Base-by-base conservation (phyloP, 2,113 vertebrate species). In the Chitala chitala region DNA sequence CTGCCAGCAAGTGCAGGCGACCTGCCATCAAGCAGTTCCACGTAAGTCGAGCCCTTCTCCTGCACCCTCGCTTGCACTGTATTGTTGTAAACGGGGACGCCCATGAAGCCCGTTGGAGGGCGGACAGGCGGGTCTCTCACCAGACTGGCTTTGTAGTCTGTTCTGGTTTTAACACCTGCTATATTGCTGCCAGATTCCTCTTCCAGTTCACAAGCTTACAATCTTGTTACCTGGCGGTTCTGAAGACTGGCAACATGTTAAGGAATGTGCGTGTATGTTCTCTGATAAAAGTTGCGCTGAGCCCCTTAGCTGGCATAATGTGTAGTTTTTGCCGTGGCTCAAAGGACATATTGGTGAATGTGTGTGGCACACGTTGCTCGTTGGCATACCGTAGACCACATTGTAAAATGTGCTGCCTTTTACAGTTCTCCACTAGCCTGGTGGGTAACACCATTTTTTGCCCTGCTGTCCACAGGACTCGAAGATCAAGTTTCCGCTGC, bases 1-100 rank as follows among this genome's bases (percentile, higher is more conserved):
- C 94, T 0, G 95, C 96, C 65, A 96, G 92, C 92, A 98, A 98
- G 80, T 99, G 97, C 82, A 95, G 96, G 73, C 90, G 97, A 75
- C 96, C 95, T 0, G 95, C 96, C 0, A 94, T 98, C 83, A 99
- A 98, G 91, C 97, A 99, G 90, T 99, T 99, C 93, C 96, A 99
- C 38, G 97, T 98, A 84, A 94, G 95, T 92, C 36, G 42, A 29
- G 15, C 9, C 13, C 26, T 3, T 24, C 15, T 24, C 8, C 29
- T 63, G 12, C 50, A 15, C 13, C 1, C 13, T n/a, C n/a, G n/a
- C n/a, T n/a, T n/a, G n/a, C n/a, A n/a, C n/a, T n/a, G n/a, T n/a
- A n/a, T n/a, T n/a, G n/a, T n/a, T n/a, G n/a, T n/a, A n/a, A n/a
- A n/a, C n/a, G n/a, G n/a, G n/a, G n/a, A n/a, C n/a, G n/a, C n/a